Percentiles rank a stretch among this genome's conserved stretches.
phyloP scores from a whole-genome alignment of 2,113 vertebrate genomes.

The Colinus virginianus region DNA sequence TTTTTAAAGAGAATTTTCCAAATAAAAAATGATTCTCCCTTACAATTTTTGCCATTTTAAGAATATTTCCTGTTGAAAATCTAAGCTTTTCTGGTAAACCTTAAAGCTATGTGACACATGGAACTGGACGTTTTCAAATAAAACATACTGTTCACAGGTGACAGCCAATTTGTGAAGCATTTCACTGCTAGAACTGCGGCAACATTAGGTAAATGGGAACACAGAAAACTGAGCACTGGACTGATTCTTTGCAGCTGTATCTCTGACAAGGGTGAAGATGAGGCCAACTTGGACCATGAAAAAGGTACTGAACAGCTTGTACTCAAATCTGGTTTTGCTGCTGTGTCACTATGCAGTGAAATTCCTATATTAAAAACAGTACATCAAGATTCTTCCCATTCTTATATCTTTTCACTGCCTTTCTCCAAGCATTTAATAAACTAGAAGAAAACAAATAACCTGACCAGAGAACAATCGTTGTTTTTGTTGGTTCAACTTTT shows the following conservation, averaged over 20 bases:
- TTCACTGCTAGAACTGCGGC: background rate
- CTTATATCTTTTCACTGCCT: background rate
- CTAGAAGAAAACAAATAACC: background rate
- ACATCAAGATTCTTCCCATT: background rate
- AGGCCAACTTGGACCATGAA: slow-evolving; percentile 15
- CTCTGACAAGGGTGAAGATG: background rate
- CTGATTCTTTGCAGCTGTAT: slow-evolving; percentile 41
- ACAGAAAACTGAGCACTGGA: background rate
- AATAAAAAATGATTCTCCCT: background rate
- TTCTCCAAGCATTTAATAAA: background rate
- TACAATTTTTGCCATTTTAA: background rate
- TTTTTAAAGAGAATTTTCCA: background rate
- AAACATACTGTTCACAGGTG: background rate
- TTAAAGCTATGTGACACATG: background rate
- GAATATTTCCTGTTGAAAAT: background rate
- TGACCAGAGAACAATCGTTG: background rate
- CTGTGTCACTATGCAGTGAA: background rate
- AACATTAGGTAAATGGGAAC: background rate
- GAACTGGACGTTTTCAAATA: background rate
- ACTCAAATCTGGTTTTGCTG: slow-evolving; percentile 17
- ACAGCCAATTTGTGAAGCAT: background rate
- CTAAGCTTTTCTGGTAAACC: background rate
- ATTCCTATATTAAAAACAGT: background rate
- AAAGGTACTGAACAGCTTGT: slow-evolving; percentile 27
- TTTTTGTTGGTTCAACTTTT: background rate